phyloP scores from a whole-genome alignment of 2,113 vertebrate genomes.

The Anser brachyrhynchus region DNA sequence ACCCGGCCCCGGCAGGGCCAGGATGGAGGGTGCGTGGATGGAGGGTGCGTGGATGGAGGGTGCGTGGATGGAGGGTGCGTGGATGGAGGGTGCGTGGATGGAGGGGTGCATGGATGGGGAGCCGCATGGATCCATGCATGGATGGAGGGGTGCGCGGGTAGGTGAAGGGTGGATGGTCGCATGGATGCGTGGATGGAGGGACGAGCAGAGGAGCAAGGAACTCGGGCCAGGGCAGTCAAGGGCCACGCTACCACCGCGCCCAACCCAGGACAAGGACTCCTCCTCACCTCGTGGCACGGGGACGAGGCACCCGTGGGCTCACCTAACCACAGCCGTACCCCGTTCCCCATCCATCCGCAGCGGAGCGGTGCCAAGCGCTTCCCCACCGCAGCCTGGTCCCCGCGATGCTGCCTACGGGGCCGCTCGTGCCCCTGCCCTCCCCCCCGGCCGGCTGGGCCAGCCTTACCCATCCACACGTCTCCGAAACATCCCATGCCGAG shows the following conservation, averaged over 20 bases:
- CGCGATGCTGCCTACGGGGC: neutral
- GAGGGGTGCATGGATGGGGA: no score
- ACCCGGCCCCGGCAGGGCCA: neutral
- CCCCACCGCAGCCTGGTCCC: neutral
- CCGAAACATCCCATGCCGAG: slow-evolving; percentile 97
- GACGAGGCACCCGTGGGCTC: neutral
- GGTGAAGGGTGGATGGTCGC: no score
- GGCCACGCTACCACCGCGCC: neutral
- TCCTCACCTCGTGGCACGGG: neutral
- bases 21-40: neutral
- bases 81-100: neutral
- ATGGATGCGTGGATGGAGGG: neutral
- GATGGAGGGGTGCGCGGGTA: no score
- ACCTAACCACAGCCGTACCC: neutral
- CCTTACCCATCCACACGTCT: slow-evolving; percentile 96
- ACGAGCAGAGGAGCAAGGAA: neutral
- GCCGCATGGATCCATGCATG: no score
- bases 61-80: neutral
- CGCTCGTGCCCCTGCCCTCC: no score
- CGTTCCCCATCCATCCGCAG: neutral
- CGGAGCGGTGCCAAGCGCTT: neutral
- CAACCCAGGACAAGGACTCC: neutral
- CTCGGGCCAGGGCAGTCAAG: neutral
- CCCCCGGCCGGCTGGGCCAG: neutral
- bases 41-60: neutral